Evolutionary conservation across 30 jellyfish, hydroid and myxozoan genomes (phyloP).

Genomic region (Sanderia malayensis): DNA sequence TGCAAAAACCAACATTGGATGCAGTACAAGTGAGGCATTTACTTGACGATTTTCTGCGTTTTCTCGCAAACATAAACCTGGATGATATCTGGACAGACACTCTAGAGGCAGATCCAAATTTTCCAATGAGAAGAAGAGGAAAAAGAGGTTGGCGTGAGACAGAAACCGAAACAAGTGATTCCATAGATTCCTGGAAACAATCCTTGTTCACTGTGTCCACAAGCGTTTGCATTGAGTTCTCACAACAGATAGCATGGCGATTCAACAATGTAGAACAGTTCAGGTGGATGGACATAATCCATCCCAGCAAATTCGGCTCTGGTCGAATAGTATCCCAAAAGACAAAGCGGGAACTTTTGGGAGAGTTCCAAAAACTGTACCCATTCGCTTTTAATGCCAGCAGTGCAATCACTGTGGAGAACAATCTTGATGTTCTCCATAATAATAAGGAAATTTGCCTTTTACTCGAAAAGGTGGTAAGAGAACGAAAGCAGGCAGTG

Average conservation of each 20-base stretch:
- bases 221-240: background rate
- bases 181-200: slow-evolving; percentile 4
- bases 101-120: too few species aligned
- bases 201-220: background rate
- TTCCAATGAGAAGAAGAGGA: too few species aligned
- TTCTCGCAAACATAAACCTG: too few species aligned
- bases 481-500: slow-evolving; percentile 2
- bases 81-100: too few species aligned
- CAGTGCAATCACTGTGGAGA: slow-evolving; percentile 22
- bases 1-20: too few species aligned
- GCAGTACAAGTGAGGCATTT: too few species aligned
- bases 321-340: background rate
- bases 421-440: slow-evolving; percentile 11
- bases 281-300: slow-evolving; percentile 10
- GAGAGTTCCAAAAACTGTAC: background rate
- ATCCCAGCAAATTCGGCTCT: slow-evolving; percentile 10
- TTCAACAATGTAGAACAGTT: slow-evolving; percentile 2
- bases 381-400: slow-evolving; percentile 36
- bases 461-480: background rate
- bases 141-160: slow-evolving; percentile 27
- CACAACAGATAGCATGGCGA: slow-evolving; percentile 7
- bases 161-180: background rate
- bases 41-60: too few species aligned
- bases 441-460: slow-evolving; percentile 13
- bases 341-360: background rate